Evolutionary conservation across 2,797 vertebrate species (phyloP), one percentile per base, ranked within the genome.

Genomic region (Danio kyathit): DNA sequence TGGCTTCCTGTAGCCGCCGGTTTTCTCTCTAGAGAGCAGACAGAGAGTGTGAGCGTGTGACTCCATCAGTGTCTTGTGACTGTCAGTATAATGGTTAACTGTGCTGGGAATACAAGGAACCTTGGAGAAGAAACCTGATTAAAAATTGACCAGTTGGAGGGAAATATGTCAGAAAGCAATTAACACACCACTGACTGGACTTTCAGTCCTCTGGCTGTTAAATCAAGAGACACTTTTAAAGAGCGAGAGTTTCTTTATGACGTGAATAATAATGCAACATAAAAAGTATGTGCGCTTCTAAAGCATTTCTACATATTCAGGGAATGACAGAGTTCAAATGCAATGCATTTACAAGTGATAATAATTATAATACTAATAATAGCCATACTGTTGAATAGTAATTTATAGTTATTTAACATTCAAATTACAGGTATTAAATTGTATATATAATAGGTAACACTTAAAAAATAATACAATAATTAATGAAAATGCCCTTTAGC

Each of bases 1-100:
- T 99, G 0, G 98, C 97, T 82, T 99, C 98, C 82, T 99, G 98
- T 0, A 99, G 90, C 14, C 98, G 96, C 3, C 97, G 95, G 87
- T 99, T 99, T 90, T 99, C 98, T 17, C 98, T 90, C 98, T 99
- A 86, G 71, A 80, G 44, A 81, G n/a, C 7, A 82, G 59, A 82
- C 16, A 74, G 29, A 49, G 44, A 21, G 38, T 16, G 79, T 63
- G 63, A 73, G 65, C 60, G 66, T 64, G 60, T n/a, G 12, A 54
- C 44, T 71, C 56, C 0, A 11, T 80, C 48, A 69, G 60, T 63
- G 44, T 75, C 80, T 83, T 38, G 73, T 82, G 81, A 83, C 86
- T 17, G 52, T 71, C 72, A 41, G 54, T 85, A 51, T 86, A 85
- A 88, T 85, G 60, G 85, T 86, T 88, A 87, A 87, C 86, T 29